Base-by-base conservation (phyloP, 2,113 vertebrate species). In the Varanus salvator region DNA sequence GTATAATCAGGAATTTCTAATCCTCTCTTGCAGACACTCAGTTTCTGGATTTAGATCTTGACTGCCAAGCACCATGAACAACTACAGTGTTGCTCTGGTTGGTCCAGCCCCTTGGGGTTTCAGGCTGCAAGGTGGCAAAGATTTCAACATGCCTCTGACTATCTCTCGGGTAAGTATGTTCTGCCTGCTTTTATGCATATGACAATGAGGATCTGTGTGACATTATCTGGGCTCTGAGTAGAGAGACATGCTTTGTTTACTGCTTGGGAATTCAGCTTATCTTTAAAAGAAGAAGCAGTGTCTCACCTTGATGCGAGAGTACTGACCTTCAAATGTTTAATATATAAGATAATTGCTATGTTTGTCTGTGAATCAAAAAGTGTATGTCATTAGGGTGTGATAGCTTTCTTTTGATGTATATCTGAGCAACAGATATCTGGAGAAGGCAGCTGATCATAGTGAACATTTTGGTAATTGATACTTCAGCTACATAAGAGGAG, bases 91-190 rank as follows among this genome's bases (percentile, higher is more conserved):
- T 93, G 98, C 98, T 68, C 96, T 99, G 95, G 95, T 93, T 17
- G 98, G 98, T 95, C 98, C 99, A 0, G 98, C 98, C 95, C 99
- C 99, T 50, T 99, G 99, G 99, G 99, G 99, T 87, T 99, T 99
- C 97, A 98, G 98, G 85, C 98, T 99, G 94, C 98, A 99, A 95
- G 99, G 99, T 60, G 99, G 99, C 89, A 99, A 99, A 95, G 99
- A 99, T 97, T 99, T 99, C 97, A 99, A 98, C 96, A 98, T 99
- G 98, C 98, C 98, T 83, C 97, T 99, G 92, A 98, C 98, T 80
- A 99, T 99, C 95, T 99, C 99, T 90, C 98, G 98, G 97, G 98
- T 99, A 98, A 98, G 98, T 95, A 86, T 78, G 14, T 88, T 57
- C 90, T 86, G 15, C 50, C 86, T 93, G 77, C 92, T 50, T 89